These are phyloP conservation scores for Silurus lanzhouensis DNA, from an alignment of 2,797 vertebrate genomes.

Conservation along the genomic window DNA sequence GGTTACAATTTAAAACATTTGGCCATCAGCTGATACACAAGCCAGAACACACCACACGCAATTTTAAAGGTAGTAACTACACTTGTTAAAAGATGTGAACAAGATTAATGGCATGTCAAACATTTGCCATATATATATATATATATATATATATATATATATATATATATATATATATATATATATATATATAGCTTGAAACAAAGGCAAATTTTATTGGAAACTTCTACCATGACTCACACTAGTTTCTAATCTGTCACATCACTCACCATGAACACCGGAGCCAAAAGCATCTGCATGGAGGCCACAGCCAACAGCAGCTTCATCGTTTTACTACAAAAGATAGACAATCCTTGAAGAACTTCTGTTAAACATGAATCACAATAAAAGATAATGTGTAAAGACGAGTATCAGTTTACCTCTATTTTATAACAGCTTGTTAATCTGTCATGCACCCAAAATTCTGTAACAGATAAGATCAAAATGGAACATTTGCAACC, in stretches of 20 bases:
- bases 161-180: not conserved
- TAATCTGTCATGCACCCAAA: not conserved
- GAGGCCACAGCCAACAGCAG: slow-evolving; percentile 65
- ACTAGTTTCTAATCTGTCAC: not conserved
- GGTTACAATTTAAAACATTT: not conserved
- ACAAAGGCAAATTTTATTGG: not conserved
- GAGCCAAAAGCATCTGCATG: slow-evolving; percentile 71
- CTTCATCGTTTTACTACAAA: slow-evolving; percentile 58
- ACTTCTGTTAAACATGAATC: not conserved
- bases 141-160: not conserved
- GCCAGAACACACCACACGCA: not conserved
- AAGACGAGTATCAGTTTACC: not conserved
- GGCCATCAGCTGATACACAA: not conserved
- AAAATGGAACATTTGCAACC: not conserved
- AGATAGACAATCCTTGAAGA: not conserved
- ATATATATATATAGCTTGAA: not conserved
- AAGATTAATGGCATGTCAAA: slow-evolving; percentile 5
- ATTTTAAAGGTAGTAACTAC: not conserved
- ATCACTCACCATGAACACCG: slow-evolving; percentile 69
- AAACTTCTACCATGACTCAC: not conserved
- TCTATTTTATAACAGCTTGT: not conserved
- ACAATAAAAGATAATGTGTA: not conserved
- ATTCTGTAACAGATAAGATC: slow-evolving; percentile 27
- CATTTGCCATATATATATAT: not conserved
- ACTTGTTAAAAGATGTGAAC: not conserved